A percentile compares a stretch with the other conserved stretches of the same genome.
phyloP scores from a whole-genome alignment of 1,140 invertebrate species.

The Calycopis cecrops region DNA sequence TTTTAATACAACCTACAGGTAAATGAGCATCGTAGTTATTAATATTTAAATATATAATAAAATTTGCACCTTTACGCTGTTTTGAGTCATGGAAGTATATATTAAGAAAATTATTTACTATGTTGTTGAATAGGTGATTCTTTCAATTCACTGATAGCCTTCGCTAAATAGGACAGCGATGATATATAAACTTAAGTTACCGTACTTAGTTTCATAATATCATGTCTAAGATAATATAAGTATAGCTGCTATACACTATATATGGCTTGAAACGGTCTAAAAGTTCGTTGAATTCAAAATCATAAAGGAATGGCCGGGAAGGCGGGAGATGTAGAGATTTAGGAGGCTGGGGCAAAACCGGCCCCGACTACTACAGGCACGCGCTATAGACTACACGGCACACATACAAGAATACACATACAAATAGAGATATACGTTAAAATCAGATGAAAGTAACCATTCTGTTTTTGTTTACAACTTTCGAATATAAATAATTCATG shows the following conservation, averaged over 20 bases:
- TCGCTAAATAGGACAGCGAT: too few relatives aligned
- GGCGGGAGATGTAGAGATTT: conserved; percentile 47
- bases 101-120: too few relatives aligned
- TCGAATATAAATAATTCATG: too few relatives aligned
- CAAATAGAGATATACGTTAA: background rate
- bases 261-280: background rate
- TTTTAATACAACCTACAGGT: conserved; percentile 25
- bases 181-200: background rate
- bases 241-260: too few relatives aligned
- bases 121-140: too few relatives aligned
- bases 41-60: too few relatives aligned
- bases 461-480: too few relatives aligned
- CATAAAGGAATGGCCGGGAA: conserved; percentile 32
- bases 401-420: background rate
- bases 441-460: too few relatives aligned
- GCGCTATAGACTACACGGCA: conserved; percentile 20
- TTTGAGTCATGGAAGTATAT: too few relatives aligned
- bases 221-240: too few relatives aligned
- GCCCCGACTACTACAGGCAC: conserved; percentile 33
- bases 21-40: conserved; percentile 8
- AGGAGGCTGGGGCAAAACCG: conserved; percentile 38
- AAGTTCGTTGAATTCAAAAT: conserved; percentile 47
- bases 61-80: too few relatives aligned
- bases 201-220: background rate
- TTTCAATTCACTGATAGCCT: too few relatives aligned